Evolutionary conservation across 2,113 vertebrate genomes (phyloP).

Genomic region (Sprattus sprattus): DNA sequence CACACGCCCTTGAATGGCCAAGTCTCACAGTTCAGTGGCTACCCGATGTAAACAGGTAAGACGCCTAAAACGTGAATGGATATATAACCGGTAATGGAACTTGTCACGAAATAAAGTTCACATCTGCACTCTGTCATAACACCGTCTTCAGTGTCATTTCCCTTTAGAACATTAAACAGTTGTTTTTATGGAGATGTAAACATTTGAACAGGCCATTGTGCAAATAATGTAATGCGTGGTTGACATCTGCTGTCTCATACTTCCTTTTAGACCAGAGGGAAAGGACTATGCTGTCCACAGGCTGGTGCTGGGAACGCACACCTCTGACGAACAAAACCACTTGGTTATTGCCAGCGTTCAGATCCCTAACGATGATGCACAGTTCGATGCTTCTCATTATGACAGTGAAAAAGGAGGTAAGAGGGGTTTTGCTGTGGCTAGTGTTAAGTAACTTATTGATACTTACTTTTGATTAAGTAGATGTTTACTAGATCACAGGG

Average conservation of each 20-base stretch:
- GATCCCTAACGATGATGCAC: conserved; percentile 87
- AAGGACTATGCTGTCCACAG: conserved; percentile 89
- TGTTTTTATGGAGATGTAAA: no score
- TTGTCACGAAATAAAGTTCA: background rate
- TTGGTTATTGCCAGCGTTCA: conserved; percentile 92
- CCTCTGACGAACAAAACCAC: conserved; percentile 93
- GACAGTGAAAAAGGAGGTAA: conserved; percentile 92
- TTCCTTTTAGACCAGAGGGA: conserved; percentile 80
- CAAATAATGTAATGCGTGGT: background rate
- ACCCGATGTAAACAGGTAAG: conserved; percentile 87
- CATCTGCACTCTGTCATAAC: no score
- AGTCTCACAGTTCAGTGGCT: conserved; percentile 93
- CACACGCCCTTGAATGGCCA: conserved; percentile 90
- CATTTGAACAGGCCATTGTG: background rate
- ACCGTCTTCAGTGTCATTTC: no score
- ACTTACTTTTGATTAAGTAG: background rate
- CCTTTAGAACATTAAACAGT: no score
- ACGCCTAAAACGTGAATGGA: background rate
- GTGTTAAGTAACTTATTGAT: background rate
- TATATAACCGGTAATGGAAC: background rate
- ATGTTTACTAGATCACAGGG: background rate
- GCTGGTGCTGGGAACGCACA: conserved; percentile 89
- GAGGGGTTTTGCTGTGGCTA: conserved; percentile 13
- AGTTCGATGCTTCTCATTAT: conserved; percentile 86
- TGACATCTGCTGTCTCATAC: background rate